Evolutionary conservation across 2,888 invertebrate species (phyloP).

Genomic region (Microplitis manilae): DNA sequence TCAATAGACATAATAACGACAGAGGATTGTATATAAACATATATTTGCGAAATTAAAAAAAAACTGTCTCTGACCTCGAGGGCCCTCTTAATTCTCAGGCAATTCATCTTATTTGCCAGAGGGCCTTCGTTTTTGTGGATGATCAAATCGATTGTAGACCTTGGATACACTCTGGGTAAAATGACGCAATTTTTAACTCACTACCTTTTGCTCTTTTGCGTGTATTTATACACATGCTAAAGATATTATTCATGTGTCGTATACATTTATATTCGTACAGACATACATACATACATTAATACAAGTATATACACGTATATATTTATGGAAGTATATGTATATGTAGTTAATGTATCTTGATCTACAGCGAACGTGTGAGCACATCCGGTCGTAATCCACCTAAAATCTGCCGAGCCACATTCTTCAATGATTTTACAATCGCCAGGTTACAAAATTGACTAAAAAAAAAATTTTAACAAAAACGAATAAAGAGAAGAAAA

Average conservation of each 20-base stretch:
- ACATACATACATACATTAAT: background rate
- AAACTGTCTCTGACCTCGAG: constrained; percentile 21
- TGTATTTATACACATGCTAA: constrained; percentile 35
- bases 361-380: background rate
- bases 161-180: constrained; percentile 47
- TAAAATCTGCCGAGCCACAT: constrained; percentile 15
- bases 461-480: background rate
- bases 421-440: constrained; percentile 9
- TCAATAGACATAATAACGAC: background rate
- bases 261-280: constrained; percentile 5
- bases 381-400: constrained; percentile 15
- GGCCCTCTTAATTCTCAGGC: background rate
- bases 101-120: constrained; percentile 45
- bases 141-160: constrained; percentile 57
- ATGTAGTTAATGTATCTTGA: background rate
- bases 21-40: background rate
- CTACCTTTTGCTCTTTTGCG: constrained; percentile 33
- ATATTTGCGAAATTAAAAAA: constrained; percentile 17
- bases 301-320: background rate
- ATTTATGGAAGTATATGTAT: constrained; percentile 1
- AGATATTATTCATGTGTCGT: constrained; percentile 20
- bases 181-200: constrained; percentile 37
- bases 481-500: background rate
- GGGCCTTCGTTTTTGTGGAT: constrained; percentile 55
- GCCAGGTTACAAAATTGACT: background rate